A percentile compares a stretch with the other conserved stretches of the same genome.
Evolutionary conservation across 2,113 vertebrate genomes (phyloP).

Genomic region (Grammomys surdaster): DNA sequence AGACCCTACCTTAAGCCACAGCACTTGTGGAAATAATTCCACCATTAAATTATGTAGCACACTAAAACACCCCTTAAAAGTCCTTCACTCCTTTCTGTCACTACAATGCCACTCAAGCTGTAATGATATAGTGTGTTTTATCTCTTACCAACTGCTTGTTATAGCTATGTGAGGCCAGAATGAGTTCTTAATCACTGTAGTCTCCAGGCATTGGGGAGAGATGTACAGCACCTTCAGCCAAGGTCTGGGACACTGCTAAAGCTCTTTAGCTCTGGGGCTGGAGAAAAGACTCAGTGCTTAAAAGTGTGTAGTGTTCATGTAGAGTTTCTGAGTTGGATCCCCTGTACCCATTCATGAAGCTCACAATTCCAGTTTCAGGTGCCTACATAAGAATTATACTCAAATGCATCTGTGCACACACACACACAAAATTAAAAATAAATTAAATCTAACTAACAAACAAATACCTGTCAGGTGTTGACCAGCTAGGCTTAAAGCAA

Average conservation of each 20-base stretch:
- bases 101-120: not conserved
- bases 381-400: not conserved
- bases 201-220: not conserved
- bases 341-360: not conserved
- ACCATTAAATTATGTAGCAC: not conserved
- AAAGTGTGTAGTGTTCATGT: not conserved
- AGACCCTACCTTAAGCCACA: slow-evolving; percentile 1
- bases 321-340: not conserved
- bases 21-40: not conserved
- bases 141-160: not conserved
- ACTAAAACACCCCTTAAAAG: not conserved
- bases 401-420: not conserved
- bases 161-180: not conserved
- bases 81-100: not conserved
- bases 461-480: not conserved
- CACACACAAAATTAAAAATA: not conserved
- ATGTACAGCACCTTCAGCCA: not conserved
- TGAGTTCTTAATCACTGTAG: not conserved
- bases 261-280: not conserved
- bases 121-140: not conserved
- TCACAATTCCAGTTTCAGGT: not conserved
- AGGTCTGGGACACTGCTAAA: no score
- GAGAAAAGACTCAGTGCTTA: not conserved
- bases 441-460: not conserved
- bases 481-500: not conserved